Percentiles rank a stretch among this genome's conserved stretches.
These are phyloP conservation scores for Meteorus sp. DNA, from an alignment of 1,140 invertebrate species.

Conservation along the genomic window DNA sequence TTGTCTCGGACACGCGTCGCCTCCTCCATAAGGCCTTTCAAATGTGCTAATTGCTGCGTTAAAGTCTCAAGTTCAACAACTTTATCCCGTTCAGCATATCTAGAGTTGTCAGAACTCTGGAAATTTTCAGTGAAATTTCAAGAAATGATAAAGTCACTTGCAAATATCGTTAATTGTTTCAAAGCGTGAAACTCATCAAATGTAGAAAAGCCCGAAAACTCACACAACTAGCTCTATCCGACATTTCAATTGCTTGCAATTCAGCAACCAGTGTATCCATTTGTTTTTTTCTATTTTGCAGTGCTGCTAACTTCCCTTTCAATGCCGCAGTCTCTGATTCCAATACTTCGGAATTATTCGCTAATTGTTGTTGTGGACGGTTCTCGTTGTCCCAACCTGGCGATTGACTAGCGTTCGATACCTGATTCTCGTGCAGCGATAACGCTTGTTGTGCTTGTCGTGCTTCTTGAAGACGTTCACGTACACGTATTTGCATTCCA, in stretches of 20 bases:
- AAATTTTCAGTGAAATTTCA: no score
- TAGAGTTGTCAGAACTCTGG: conserved; percentile 42
- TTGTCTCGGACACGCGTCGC: conserved; percentile 39
- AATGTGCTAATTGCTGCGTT: conserved; percentile 50
- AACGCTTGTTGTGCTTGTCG: conserved; percentile 47
- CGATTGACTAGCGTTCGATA: not conserved
- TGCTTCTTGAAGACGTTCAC: conserved; percentile 48
- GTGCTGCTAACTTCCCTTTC: conserved; percentile 46
- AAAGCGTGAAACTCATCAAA: not conserved
- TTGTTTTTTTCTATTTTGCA: conserved; percentile 53
- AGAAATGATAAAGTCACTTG: not conserved
- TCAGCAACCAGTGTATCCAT: conserved; percentile 56
- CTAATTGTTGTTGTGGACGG: conserved; percentile 26
- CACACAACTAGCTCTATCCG: conserved; percentile 42
- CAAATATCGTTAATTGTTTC: not conserved
- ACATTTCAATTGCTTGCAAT: conserved; percentile 45
- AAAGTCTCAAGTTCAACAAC: conserved; percentile 48
- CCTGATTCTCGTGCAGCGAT: conserved; percentile 40
- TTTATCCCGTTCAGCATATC: conserved; percentile 43
- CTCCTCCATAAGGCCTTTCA: conserved; percentile 51
- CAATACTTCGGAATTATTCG: conserved; percentile 41
- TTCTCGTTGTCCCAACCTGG: conserved; percentile 25
- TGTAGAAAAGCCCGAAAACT: conserved; percentile 30
- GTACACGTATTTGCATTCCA: conserved; percentile 48
- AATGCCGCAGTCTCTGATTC: conserved; percentile 46